Evolutionary conservation across 2,888 invertebrate species (phyloP), one percentile per base, ranked within the genome.

Genomic region (Poecilobothrus nobilitatus): DNA sequence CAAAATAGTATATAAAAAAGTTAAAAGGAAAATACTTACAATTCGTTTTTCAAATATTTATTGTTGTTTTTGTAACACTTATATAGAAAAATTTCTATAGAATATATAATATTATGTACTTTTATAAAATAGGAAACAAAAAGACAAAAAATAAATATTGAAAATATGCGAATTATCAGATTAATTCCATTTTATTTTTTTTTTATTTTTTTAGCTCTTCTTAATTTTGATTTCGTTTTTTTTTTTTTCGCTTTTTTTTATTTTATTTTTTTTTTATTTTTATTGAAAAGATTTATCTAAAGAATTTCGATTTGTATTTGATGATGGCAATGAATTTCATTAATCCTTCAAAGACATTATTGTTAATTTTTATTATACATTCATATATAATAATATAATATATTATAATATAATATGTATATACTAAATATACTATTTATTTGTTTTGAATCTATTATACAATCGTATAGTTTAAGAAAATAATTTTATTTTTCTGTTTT

Each of bases 341-440:
- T 22, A 63, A 63, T 63, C 63, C 22, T 63, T 63, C 63, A 63
- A 63, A 63, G 63, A 21, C 21, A 63, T 63, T 63, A 63, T 63
- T 22, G 22, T 15, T 63, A 63, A 63, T 63, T 8, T 18, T 53
- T 53, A 53, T 18, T 53, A 53, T 53, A 41, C 7, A 41, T 15
- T 12, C 41, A 12, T 41, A 41, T 12, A 41, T 41, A 12, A 1
- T 41, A 9, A 12, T n/a, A n/a, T n/a, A n/a, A n/a, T n/a, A n/a
- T n/a, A n/a, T n/a, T n/a, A n/a, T n/a, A n/a, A 34, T 44, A n/a
- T 53, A 53, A 53, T 53, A 53, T 53, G 18, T 44, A 15, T 44
- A 12, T n/a, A n/a, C 27, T 27, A 27, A 15, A 53, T 53, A 15
- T 53, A 53, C 2, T 53, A 18, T 53, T 15, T 15, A 18, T 18